Conservation (phyloP, 2,113 vertebrate species). For the Ophiodon elongatus region DNA sequence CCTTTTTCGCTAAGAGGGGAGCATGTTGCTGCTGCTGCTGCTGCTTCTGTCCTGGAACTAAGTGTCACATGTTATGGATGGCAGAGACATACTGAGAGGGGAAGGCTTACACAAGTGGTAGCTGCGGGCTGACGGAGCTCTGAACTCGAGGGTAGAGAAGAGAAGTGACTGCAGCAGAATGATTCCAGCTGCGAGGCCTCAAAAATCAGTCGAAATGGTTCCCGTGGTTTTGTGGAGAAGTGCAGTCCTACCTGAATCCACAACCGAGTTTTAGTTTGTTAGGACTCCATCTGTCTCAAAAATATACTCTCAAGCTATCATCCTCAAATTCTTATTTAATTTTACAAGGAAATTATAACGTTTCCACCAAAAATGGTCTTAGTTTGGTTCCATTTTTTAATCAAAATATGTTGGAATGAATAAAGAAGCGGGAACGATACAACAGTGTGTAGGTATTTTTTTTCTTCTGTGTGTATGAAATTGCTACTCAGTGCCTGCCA, state of each 20-base stretch:
- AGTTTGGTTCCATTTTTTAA: not conserved
- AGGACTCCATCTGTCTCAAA: not conserved
- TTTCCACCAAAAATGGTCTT: not conserved
- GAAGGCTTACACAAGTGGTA: slow-evolving; percentile 29
- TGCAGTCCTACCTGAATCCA: not conserved
- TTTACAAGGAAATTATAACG: not conserved
- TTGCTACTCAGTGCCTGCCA: not conserved
- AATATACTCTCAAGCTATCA: not conserved
- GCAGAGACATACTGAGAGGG: slow-evolving; percentile 17
- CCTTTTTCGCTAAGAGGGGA: not conserved
- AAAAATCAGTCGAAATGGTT: not conserved
- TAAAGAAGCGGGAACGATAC: not conserved
- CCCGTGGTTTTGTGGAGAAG: not conserved
- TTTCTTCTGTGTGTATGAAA: not conserved
- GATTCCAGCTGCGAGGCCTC: slow-evolving; percentile 2
- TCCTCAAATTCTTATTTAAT: not conserved
- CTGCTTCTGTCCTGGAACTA: slow-evolving; percentile 31
- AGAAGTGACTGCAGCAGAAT: slow-evolving; percentile 20
- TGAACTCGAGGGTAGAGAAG: slow-evolving; percentile 14
- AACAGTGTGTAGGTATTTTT: not conserved
- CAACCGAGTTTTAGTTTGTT: not conserved
- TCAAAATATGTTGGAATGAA: not conserved
- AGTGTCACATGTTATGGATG: slow-evolving; percentile 32
- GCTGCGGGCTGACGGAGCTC: slow-evolving; percentile 37
- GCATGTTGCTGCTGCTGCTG: slow-evolving; percentile 2